Conservation (phyloP, 2,888 invertebrate species). For the Phaonia tiefii region DNA sequence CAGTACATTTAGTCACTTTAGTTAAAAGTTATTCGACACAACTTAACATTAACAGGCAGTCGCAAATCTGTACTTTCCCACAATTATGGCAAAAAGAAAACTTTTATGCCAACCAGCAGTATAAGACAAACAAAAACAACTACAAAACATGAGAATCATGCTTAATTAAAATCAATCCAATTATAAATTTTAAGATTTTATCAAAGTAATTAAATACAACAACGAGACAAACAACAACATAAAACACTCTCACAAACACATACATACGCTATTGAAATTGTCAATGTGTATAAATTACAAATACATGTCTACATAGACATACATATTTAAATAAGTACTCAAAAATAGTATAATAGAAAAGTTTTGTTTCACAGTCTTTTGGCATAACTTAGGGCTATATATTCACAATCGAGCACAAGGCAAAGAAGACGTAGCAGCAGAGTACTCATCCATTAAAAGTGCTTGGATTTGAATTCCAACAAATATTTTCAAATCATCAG, state of each 20-base stretch:
- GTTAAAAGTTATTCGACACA: too few relatives aligned
- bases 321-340: too few relatives aligned
- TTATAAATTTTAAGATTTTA: slow-evolving; percentile 49
- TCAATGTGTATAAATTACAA: slow-evolving; percentile 35
- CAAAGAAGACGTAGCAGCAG: neutral
- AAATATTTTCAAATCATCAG: slow-evolving; percentile 14
- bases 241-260: neutral
- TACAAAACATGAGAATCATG: slow-evolving; percentile 11
- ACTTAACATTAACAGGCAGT: too few relatives aligned
- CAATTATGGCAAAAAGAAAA: neutral
- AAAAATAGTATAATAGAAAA: slow-evolving; percentile 29
- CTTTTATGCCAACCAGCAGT: neutral
- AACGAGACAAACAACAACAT: neutral
- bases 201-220: slow-evolving; percentile 62
- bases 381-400: slow-evolving; percentile 16
- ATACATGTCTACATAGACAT: too few relatives aligned
- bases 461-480: neutral
- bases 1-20: too few relatives aligned
- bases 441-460: slow-evolving; percentile 12
- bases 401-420: neutral
- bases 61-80: neutral
- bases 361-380: slow-evolving; percentile 23
- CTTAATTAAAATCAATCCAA: slow-evolving; percentile 34
- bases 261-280: neutral
- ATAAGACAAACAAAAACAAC: neutral